Evolutionary conservation across 2,888 invertebrate species (phyloP), one percentile per base, ranked within the genome.

Genomic region (Nysson spinosus): DNA sequence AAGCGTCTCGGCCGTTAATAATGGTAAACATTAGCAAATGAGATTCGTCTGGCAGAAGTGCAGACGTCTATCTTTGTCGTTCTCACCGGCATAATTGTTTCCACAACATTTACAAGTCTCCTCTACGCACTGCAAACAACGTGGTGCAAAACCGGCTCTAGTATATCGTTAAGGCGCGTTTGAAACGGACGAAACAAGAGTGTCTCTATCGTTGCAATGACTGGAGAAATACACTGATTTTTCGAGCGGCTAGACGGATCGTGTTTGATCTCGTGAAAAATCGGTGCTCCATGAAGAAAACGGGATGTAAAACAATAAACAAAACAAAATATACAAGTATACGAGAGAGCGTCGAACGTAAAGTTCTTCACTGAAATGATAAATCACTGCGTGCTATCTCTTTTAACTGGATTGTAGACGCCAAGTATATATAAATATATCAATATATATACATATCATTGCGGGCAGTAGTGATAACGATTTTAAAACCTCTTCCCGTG

Each of bases 81-180:
- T 17, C 24, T 20, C 50, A 14, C 39, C 63, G 61, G 52, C 56
- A 55, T 47, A 14, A 51, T 63, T 73, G 46, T 63, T 60, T 73
- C 46, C 65, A 63, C 72, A 68, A 70, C 69, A 76, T 55, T 63
- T 73, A 69, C 47, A 65, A 60, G 50, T 49, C 56, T 37, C 19
- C 7, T 60, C 84, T 86, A 85, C 85, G 77, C 71, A 74, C 82
- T 83, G 83, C 67, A 72, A 77, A 83, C 74, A 86, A 82, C 84
- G 84, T 87, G 87, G 86, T 79, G 79, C 85, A 86, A 87, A 79
- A 65, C 78, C 78, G 77, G 76, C 57, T 74, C 70, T 77, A 79
- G 35, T 40, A 34, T 54, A 57, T 51, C 34, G 43, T 28, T 49
- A 44, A 26, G 34, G 46, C 34, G 24, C 22, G 30, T 39, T 40